phyloP scores from a whole-genome alignment of 2,888 invertebrate genomes.

The Rotaria sp. region DNA sequence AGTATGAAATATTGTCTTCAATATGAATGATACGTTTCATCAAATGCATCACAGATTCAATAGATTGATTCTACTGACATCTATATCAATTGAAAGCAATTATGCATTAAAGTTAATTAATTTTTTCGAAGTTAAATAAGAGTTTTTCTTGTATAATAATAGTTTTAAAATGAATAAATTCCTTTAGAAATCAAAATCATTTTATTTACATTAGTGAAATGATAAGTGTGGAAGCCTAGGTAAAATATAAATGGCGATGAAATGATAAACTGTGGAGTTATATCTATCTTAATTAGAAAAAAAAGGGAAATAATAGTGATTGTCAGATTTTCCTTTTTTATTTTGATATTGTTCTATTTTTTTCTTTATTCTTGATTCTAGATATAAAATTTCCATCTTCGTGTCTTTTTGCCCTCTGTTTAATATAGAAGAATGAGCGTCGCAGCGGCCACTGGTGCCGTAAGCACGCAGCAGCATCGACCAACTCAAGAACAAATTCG shows the following conservation, averaged over 20 bases:
- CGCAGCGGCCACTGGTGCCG: neutral
- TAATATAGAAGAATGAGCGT: conserved; percentile 17
- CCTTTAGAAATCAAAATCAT: neutral
- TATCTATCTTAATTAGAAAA: neutral
- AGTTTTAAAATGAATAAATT: neutral
- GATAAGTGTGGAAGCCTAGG: neutral
- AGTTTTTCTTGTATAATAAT: neutral
- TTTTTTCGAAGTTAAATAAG: neutral
- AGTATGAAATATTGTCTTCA: too few species aligned
- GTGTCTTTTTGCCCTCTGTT: neutral
- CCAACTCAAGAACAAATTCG: conserved; percentile 28
- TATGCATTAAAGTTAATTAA: neutral
- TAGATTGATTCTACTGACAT: neutral
- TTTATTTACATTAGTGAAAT: neutral
- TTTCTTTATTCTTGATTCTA: neutral
- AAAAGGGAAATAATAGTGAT: neutral
- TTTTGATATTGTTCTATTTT: neutral
- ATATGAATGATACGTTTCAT: too few species aligned
- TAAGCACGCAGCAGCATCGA: neutral
- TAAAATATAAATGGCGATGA: conserved; percentile 12
- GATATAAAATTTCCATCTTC: neutral
- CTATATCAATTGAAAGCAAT: neutral
- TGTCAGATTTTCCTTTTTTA: neutral
- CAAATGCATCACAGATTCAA: too few species aligned
- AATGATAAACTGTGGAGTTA: neutral